phyloP scores from a whole-genome alignment of 1,140 invertebrate genomes.

The Prorops nasuta region DNA sequence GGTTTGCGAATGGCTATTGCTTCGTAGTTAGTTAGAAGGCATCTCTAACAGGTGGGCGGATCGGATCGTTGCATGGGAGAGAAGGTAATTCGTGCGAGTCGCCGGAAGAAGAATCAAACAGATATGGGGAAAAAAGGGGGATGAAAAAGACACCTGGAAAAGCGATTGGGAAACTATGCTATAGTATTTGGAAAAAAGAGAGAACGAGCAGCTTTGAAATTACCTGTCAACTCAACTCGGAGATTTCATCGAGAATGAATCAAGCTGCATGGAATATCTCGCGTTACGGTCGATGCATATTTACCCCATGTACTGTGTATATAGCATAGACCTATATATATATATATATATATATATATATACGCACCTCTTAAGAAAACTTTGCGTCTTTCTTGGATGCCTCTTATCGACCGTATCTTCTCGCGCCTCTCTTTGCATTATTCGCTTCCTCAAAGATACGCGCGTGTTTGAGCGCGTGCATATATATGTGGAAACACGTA shows the following conservation, averaged over 20 bases:
- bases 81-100: too few species aligned
- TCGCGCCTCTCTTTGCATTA: background rate
- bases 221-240: constrained; percentile 25
- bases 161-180: too few species aligned
- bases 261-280: constrained; percentile 23
- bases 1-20: too few species aligned
- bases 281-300: background rate
- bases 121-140: constrained; percentile 10
- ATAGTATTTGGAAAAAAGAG: background rate
- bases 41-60: too few species aligned
- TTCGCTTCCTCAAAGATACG: background rate
- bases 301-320: too few species aligned
- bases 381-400: constrained; percentile 13
- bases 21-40: too few species aligned
- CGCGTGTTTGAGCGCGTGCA: too few species aligned
- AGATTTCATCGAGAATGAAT: constrained; percentile 31
- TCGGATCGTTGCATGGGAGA: too few species aligned
- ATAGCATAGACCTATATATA: too few species aligned
- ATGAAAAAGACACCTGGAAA: constrained; percentile 14
- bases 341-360: background rate
- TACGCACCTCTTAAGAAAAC: constrained; percentile 8
- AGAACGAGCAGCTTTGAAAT: constrained; percentile 15
- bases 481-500: too few species aligned
- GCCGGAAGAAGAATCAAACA: too few species aligned
- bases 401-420: background rate